Base-by-base conservation (phyloP, 2,113 vertebrate genomes). In the Dipodomys merriami region DNA sequence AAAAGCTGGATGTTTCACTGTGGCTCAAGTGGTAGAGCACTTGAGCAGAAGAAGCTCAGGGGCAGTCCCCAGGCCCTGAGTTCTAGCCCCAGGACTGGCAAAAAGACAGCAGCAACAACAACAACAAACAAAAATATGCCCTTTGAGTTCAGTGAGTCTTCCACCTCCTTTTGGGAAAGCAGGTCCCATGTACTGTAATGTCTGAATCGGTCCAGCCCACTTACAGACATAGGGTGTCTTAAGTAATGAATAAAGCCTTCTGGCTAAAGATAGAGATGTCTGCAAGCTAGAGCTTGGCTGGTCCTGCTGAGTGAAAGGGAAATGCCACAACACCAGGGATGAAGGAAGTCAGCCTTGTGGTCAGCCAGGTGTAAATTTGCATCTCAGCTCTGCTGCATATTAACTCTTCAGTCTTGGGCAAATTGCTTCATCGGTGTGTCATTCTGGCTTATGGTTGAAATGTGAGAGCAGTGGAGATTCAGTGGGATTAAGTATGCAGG, bases 401-500 rank as follows among this genome's bases (percentile, higher is more conserved):
- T 72, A 53, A 39, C 15, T 82, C 1, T 86, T 44, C 57, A n/a
- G 62, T 65, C 53, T 80, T 80, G 46, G 53, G 29, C 39, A 74
- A 91, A 2, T 80, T 81, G 23, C 39, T 91, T 79, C 72, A 89
- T 46, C 25, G 86, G 65, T 85, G 29, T 81, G 53, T 80, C 46
- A 5, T 69, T 91, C 16, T 27, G 5, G 57, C 91, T 64, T 22
- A 69, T 91, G 19, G 49, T 72, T 71, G 69, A 81, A 88, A 92
- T 46, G 4, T 90, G 27, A 65, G 7, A 73, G 6, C 33, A 78
- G 44, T 46, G 35, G 89, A 20, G 35, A 44, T 67, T 78, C 35
- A 87, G 6, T 85, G 39, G 78, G 33, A 83, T 90, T 44, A 82
- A 67, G 39, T 44, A 39, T 62, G 44, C 65, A 80, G 13, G 87